Percentiles rank a stretch among this genome's conserved stretches.
These are phyloP conservation scores for Drosophila mimica DNA, from an alignment of 2,888 invertebrate species.

Conservation along the genomic window DNA sequence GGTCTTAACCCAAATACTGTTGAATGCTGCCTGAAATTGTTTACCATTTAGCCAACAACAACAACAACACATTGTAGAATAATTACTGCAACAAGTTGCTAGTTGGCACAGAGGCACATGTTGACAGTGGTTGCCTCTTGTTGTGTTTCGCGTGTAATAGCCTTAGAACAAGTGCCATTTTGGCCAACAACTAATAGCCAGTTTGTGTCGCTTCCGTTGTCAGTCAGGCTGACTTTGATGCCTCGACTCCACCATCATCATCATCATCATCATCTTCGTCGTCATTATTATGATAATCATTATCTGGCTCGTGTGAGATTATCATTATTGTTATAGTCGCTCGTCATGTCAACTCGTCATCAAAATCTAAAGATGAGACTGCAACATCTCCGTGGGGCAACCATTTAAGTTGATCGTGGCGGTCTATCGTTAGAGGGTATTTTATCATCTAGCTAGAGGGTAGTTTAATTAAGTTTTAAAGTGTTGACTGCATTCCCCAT, in stretches of 20 bases:
- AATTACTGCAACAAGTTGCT: conserved; percentile 66
- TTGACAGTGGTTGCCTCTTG: conserved; percentile 43
- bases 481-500: not conserved
- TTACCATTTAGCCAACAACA: conserved; percentile 68
- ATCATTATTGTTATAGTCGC: conserved; percentile 77
- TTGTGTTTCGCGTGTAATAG: conserved; percentile 61
- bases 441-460: not conserved
- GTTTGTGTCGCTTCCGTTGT: conserved; percentile 80
- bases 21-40: conserved; percentile 66
- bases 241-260: conserved; percentile 21
- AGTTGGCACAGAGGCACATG: conserved; percentile 60
- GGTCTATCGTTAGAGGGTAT: conserved; percentile 32
- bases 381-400: conserved; percentile 58
- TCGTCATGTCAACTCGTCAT: conserved; percentile 81
- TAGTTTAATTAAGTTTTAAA: not conserved
- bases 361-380: conserved; percentile 41
- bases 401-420: conserved; percentile 66
- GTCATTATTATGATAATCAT: conserved; percentile 29
- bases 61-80: conserved; percentile 52
- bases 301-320: conserved; percentile 58
- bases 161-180: conserved; percentile 81
- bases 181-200: conserved; percentile 80
- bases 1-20: conserved; percentile 80
- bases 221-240: conserved; percentile 38
- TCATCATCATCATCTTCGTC: conserved; percentile 16